Base-by-base conservation (phyloP, 2,113 vertebrate genomes). In the Zosterops hypoxanthus region DNA sequence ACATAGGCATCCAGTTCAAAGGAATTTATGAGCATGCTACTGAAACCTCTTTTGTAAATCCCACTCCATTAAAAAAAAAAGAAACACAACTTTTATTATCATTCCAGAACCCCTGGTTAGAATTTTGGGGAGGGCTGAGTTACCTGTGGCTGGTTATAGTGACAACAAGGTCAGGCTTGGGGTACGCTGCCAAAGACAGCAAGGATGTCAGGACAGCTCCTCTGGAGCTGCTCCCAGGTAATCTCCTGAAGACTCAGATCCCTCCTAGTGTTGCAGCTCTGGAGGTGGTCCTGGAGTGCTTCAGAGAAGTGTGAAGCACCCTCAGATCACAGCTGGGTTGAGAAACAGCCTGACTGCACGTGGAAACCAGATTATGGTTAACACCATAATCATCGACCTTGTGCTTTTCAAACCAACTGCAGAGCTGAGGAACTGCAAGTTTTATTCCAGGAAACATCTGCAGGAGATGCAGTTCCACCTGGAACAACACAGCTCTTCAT, bases 371-470 rank as follows among this genome's bases (percentile, higher is more conserved):
- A 56, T 72, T 52, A 47, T 5, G 57, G 42, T 61, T 76, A 87
- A 73, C 20, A 31, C 21, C 28, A 36, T 52, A 14, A 61, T 60
- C 41, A 59, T 0, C 53, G 64, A 81, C n/a, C 26, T 29, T 15
- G 28, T 64, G 72, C 39, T 94, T 96, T 92, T 47, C 70, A 85
- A 96, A 71, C 31, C 47, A 65, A 29, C 49, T 90, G 55, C 59
- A 66, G 61, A 92, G 61, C 22, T 49, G 21, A 90, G 34, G 78
- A 91, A 80, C 26, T 34, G 12, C 82, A 94, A 78, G 69, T 75
- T 90, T 93, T 86, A 83, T 90, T 94, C 64, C 71, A 86, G 63
- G 8, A 63, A 91, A 90, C 85, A 94, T 90, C 78, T 91, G 94
- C 46, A 55, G 4, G 44, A 82, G 41, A 77, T 72, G 70, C 34